Evolutionary conservation across 2,888 invertebrate species (phyloP).

Genomic region (Eristalis intricaria): DNA sequence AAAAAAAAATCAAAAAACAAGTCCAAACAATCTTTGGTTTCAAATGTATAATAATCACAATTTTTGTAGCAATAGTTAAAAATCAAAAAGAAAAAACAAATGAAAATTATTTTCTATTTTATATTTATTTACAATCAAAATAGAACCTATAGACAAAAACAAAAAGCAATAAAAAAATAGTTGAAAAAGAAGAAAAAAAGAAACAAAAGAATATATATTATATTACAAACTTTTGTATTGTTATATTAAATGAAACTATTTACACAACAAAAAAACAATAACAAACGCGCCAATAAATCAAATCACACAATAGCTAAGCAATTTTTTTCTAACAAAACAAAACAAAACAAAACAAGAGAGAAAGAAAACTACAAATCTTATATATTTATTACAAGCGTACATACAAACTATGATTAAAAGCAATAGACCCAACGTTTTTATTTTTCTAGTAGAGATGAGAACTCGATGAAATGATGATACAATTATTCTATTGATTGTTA

Average conservation of each 20-base stretch:
- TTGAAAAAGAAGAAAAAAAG: not conserved
- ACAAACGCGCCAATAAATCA: conserved; percentile 62
- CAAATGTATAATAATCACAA: conserved; percentile 64
- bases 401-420: conserved; percentile 23
- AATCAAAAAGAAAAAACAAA: conserved; percentile 51
- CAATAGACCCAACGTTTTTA: conserved; percentile 55
- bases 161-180: conserved; percentile 19
- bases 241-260: conserved; percentile 70
- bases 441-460: conserved; percentile 7
- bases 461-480: conserved; percentile 39
- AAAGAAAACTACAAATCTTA: conserved; percentile 29
- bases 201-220: conserved; percentile 44
- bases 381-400: conserved; percentile 52
- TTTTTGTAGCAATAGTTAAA: conserved; percentile 67
- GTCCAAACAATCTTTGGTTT: conserved; percentile 73
- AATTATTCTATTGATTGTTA: conserved; percentile 62
- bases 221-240: conserved; percentile 68
- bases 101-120: conserved; percentile 68
- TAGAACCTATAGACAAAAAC: conserved; percentile 39
- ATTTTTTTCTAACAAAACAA: conserved; percentile 34
- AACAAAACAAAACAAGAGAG: not conserved
- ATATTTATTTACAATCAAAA: conserved; percentile 66
- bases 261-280: conserved; percentile 56
- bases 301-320: conserved; percentile 63
- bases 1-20: conserved; percentile 71